These are phyloP conservation scores for Scalopus aquaticus DNA, from an alignment of 2,113 vertebrate genomes.

Conservation along the genomic window DNA sequence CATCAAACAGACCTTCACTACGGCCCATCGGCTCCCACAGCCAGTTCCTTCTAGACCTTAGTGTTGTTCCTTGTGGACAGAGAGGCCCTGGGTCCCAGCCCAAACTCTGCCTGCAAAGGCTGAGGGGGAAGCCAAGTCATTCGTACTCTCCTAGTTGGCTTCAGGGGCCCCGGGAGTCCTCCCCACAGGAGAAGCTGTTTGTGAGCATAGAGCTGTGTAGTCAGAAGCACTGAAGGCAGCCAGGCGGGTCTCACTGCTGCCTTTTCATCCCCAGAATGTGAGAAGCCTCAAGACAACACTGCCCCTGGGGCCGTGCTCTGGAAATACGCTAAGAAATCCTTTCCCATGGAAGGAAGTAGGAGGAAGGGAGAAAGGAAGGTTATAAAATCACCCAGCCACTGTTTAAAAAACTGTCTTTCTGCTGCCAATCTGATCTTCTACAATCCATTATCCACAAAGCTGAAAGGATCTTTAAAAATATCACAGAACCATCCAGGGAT, in stretches of 20 bases:
- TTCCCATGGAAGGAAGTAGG: not conserved
- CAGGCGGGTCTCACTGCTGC: not conserved
- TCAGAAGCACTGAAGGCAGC: not conserved
- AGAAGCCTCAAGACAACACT: constrained; percentile 42
- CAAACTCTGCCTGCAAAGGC: constrained; percentile 4
- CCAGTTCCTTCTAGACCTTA: not conserved
- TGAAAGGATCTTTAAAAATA: not conserved
- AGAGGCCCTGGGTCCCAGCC: not conserved
- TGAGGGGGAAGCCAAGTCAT: constrained; percentile 7
- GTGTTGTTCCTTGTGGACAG: constrained; percentile 2
- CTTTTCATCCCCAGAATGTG: constrained; percentile 54
- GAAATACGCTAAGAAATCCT: not conserved
- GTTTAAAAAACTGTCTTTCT: constrained; percentile 2
- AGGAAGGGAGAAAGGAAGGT: too few relatives aligned
- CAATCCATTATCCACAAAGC: not conserved
- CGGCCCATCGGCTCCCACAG: not conserved
- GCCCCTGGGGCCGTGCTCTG: constrained; percentile 29
- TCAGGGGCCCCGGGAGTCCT: not conserved
- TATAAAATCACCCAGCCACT: not conserved
- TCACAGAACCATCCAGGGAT: not conserved
- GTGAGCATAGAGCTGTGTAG: constrained; percentile 20
- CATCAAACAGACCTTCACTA: not conserved
- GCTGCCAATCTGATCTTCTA: not conserved
- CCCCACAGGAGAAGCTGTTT: not conserved
- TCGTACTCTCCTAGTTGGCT: not conserved